Conservation (phyloP, 2,888 invertebrate genomes). For the Oligia fasciuncula region DNA sequence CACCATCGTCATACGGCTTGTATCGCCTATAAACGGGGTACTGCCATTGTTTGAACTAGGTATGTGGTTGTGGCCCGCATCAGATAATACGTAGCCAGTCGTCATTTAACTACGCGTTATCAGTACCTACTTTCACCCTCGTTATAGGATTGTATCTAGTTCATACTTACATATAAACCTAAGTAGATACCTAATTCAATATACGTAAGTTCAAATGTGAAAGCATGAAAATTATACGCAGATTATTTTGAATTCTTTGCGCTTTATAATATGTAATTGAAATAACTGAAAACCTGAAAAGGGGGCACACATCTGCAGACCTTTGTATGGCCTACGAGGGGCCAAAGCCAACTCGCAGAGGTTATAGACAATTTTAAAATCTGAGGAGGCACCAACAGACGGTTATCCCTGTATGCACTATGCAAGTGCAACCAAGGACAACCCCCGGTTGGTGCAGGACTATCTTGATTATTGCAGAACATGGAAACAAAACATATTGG, state of each 20-base stretch:
- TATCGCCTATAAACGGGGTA: neutral
- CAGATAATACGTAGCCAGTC: neutral
- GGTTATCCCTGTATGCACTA: neutral
- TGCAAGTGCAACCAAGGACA: neutral
- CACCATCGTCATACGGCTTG: neutral
- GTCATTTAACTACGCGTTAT: constrained; percentile 28
- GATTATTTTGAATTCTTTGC: neutral
- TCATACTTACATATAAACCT: neutral
- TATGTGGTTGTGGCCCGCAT: constrained; percentile 46
- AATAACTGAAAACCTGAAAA: too few species aligned
- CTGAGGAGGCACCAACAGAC: too few species aligned
- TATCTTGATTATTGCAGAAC: too few species aligned
- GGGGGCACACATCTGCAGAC: neutral
- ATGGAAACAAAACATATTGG: too few species aligned
- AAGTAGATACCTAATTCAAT: neutral
- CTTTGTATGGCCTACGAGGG: too few species aligned
- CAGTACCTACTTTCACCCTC: constrained; percentile 47
- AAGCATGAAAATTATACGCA: neutral
- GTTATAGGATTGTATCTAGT: constrained; percentile 11
- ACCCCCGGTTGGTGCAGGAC: neutral
- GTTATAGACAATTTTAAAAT: too few species aligned
- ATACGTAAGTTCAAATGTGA: neutral
- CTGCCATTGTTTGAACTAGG: neutral
- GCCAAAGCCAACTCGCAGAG: too few species aligned
- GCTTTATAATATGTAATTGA: too few species aligned